Conservation (phyloP, 2,888 invertebrate genomes). For the Drosophila sordidula region DNA sequence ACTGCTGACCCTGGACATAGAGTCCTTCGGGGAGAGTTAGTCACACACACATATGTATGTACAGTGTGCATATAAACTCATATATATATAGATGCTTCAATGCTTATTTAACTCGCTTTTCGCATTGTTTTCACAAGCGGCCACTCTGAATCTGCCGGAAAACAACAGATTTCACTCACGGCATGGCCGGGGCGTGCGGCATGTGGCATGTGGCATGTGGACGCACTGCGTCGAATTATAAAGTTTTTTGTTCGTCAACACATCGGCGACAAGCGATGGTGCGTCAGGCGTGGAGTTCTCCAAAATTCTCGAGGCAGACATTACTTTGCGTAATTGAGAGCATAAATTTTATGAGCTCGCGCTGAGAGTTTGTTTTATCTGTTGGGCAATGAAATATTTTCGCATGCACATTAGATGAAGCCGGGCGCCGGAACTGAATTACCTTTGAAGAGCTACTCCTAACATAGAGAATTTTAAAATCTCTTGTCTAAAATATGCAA, state of each 20-base stretch:
- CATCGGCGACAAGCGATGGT: slow-evolving; percentile 46
- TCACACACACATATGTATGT: neutral
- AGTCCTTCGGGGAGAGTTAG: neutral
- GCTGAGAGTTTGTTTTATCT: slow-evolving; percentile 37
- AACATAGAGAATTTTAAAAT: slow-evolving; percentile 6
- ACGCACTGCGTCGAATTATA: slow-evolving; percentile 37
- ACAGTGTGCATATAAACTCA: neutral
- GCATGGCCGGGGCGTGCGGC: neutral
- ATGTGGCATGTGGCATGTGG: slow-evolving; percentile 1
- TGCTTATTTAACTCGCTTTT: slow-evolving; percentile 24
- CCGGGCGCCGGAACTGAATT: slow-evolving; percentile 7
- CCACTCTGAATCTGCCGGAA: slow-evolving; percentile 5
- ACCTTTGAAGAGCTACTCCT: slow-evolving; percentile 7
- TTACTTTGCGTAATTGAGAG: slow-evolving; percentile 67
- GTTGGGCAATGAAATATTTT: slow-evolving; percentile 56
- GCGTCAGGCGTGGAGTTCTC: neutral
- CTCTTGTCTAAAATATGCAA: slow-evolving; percentile 8
- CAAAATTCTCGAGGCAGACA: slow-evolving; percentile 47
- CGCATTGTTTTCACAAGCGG: slow-evolving; percentile 22
- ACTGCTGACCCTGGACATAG: neutral
- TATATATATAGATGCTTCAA: neutral
- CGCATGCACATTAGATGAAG: slow-evolving; percentile 47
- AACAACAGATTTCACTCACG: slow-evolving; percentile 32
- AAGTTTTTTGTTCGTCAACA: slow-evolving; percentile 31
- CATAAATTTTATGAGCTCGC: slow-evolving; percentile 63